Evolutionary conservation across 2,797 vertebrate genomes (phyloP).

Genomic region (Phaenicophaeus curvirostris): DNA sequence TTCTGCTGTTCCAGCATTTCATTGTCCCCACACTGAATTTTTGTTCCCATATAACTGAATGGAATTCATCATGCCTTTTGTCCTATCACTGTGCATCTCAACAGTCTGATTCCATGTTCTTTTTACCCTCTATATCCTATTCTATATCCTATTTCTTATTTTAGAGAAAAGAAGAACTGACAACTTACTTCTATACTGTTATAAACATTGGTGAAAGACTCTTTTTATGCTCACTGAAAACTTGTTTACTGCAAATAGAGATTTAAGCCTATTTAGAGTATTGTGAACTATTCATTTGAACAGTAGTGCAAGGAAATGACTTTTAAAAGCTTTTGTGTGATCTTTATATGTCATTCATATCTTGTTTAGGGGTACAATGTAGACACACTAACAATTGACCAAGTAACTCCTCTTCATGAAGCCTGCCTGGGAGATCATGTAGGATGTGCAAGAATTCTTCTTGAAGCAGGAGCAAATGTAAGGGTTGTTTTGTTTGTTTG

Average conservation of each 20-base stretch:
- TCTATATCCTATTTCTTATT: neutral
- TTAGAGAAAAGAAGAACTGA: neutral
- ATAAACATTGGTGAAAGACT: neutral
- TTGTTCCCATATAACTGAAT: neutral
- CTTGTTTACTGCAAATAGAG: neutral
- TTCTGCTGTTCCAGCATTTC: neutral
- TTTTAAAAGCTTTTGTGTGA: neutral
- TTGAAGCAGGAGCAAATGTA: constrained; percentile 94
- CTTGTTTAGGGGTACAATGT: constrained; percentile 90
- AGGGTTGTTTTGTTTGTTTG: constrained; percentile 61
- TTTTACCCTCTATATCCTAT: neutral
- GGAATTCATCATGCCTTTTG: neutral
- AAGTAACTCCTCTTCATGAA: constrained; percentile 93
- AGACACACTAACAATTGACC: constrained; percentile 92
- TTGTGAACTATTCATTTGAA: neutral
- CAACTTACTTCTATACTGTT: neutral
- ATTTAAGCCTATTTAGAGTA: neutral
- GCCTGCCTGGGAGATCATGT: constrained; percentile 91
- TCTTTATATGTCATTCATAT: neutral
- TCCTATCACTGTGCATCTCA: neutral
- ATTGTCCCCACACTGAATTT: neutral
- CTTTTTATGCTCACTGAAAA: neutral
- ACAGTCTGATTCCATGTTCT: neutral
- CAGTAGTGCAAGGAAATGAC: fast-evolving
- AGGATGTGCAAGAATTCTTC: constrained; percentile 89